A percentile compares a stretch with the other conserved stretches of the same genome.
These are phyloP conservation scores for Doryteuthis pealeii DNA, from an alignment of 1,140 invertebrate genomes.

Conservation along the genomic window DNA sequence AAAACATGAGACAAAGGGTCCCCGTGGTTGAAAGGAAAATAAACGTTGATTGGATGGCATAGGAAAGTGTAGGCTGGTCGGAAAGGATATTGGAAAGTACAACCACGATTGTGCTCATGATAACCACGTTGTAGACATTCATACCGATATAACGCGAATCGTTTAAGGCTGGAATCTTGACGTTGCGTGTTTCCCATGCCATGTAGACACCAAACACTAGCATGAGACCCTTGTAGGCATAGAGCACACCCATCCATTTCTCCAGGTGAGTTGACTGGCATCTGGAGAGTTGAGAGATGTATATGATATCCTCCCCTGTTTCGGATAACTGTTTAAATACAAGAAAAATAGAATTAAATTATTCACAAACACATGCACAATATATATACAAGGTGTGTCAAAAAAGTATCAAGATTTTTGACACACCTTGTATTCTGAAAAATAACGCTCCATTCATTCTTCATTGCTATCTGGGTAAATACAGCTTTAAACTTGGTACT, in stretches of 20 bases:
- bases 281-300: constrained; percentile 86
- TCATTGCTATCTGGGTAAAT: no score
- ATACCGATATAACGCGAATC: constrained; percentile 62
- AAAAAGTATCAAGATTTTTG: no score
- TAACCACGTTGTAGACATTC: constrained; percentile 88
- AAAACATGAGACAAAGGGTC: constrained; percentile 81
- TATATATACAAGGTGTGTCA: no score
- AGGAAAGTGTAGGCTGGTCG: constrained; percentile 80
- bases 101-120: constrained; percentile 82
- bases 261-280: constrained; percentile 83
- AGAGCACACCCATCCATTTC: constrained; percentile 83
- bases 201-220: constrained; percentile 73
- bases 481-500: no score
- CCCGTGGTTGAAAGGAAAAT: constrained; percentile 84
- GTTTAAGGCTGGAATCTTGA: constrained; percentile 57
- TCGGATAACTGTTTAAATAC: constrained; percentile 32
- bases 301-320: constrained; percentile 66
- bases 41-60: constrained; percentile 77
- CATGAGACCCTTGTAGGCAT: constrained; percentile 85
- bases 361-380: no score
- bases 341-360: neutral
- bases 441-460: no score
- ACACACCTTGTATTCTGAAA: no score
- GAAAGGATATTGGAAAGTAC: constrained; percentile 82
- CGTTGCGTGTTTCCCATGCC: constrained; percentile 56